Conservation (phyloP, 2,113 vertebrate genomes). For the Indri indri region DNA sequence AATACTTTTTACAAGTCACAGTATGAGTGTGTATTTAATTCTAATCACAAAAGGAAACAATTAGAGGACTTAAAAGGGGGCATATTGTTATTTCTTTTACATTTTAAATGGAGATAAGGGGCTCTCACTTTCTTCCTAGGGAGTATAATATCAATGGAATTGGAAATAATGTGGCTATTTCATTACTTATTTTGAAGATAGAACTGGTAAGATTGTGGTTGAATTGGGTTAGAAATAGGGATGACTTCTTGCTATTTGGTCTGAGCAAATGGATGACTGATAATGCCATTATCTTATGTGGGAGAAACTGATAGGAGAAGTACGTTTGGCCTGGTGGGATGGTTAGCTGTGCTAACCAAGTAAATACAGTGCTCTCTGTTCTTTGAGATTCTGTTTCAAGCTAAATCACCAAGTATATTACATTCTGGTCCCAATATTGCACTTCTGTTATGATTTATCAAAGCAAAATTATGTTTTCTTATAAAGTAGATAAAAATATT, state of each 20-base stretch:
- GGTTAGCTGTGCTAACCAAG: background rate
- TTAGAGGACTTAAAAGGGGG: background rate
- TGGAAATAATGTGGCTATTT: background rate
- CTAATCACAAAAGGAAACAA: constrained; percentile 38
- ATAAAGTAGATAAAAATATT: background rate
- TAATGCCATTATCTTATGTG: background rate
- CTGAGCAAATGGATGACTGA: background rate
- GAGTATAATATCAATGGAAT: background rate
- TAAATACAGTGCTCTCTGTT: background rate
- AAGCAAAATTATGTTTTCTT: background rate
- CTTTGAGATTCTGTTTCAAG: background rate
- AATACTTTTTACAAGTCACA: background rate
- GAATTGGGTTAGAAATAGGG: background rate
- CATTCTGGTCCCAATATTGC: background rate
- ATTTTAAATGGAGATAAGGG: background rate
- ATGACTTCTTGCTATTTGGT: background rate
- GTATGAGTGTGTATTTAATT: background rate
- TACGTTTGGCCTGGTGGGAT: accelerated
- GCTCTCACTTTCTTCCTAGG: background rate
- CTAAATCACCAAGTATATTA: background rate
- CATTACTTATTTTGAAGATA: background rate
- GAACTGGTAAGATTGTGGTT: background rate
- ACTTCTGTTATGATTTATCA: background rate
- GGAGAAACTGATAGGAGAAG: background rate
- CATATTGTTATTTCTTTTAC: background rate